Evolutionary conservation across 1,140 invertebrate genomes (phyloP), one percentile per base, ranked within the genome.

Genomic region (Homalodisca vitripennis): DNA sequence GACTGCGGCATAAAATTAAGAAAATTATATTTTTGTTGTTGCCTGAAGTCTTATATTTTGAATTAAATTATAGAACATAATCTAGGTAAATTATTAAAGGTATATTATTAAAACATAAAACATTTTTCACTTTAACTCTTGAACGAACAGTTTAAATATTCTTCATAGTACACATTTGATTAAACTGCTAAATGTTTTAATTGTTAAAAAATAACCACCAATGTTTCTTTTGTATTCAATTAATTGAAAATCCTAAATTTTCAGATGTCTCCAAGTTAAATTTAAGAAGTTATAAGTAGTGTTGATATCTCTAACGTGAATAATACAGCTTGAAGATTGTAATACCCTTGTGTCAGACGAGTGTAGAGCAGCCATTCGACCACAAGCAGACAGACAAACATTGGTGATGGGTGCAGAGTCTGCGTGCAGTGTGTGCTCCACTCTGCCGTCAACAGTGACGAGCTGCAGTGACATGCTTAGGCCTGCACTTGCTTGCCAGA

Each of bases 401-500:
- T 22, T 20, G 48, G 14, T 12, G 3, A 51, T 22, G 17, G 48
- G 14, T 12, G 48, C 48, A 51, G 17, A 14, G 48, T 51, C 48
- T 51, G 48, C n/a, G n/a, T 3, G 3, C 3, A 51, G 48, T 20
- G 3, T 51, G n/a, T 22, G 48, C n/a, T 51, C 48, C 48, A 51
- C 48, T 20, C 14, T 51, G 17, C 48, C 48, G n/a, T 51, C n/a
- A 3, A 22, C 48, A 51, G 48, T 20, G 14, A 14, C 17, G 14
- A 51, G n/a, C 48, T 20, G 48, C 48, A 51, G 48, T 22, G 48
- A 51, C 17, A n/a, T n/a, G n/a, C n/a, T n/a, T n/a, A n/a, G n/a
- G n/a, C n/a, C n/a, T n/a, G 48, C 17, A 20, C n/a, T 22, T 51
- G 48, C 17, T 22, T 51, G 48, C 48, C 48, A 51, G 6, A 51